Conservation (phyloP, 2,113 vertebrate genomes). For the Edolisoma coerulescens region DNA sequence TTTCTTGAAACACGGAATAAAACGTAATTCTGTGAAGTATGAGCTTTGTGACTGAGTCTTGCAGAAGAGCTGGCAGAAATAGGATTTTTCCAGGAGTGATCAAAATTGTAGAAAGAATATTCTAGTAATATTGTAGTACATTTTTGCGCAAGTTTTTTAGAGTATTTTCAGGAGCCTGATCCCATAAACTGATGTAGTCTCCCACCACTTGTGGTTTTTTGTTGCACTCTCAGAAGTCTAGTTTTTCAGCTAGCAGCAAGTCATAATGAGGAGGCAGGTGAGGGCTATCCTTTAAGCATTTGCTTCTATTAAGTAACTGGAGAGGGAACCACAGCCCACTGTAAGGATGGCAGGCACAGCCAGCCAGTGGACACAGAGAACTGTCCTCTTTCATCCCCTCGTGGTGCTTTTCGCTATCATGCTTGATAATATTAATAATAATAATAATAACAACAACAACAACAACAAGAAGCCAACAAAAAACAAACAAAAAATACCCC, state of each 20-base stretch:
- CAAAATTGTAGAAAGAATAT: neutral
- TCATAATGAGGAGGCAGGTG: neutral
- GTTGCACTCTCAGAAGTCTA: neutral
- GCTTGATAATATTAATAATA: neutral
- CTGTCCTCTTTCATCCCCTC: neutral
- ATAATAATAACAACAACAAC: too few relatives aligned
- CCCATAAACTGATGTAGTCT: neutral
- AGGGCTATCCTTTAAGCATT: neutral
- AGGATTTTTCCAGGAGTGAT: neutral
- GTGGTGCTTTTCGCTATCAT: neutral
- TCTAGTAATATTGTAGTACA: neutral
- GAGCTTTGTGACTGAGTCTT: neutral
- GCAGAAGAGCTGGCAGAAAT: neutral
- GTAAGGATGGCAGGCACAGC: neutral
- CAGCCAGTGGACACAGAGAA: neutral
- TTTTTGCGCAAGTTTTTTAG: neutral
- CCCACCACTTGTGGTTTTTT: neutral
- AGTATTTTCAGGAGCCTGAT: neutral
- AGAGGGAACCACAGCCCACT: neutral
- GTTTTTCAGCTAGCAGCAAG: neutral
- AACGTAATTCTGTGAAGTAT: neutral
- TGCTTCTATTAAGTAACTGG: neutral
- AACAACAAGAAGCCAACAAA: too few relatives aligned
- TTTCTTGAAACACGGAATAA: neutral
- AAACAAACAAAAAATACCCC: too few relatives aligned